A percentile compares a stretch with the other conserved stretches of the same genome.
phyloP scores from a whole-genome alignment of 2,888 invertebrate species.

The Campoplex capitator region DNA sequence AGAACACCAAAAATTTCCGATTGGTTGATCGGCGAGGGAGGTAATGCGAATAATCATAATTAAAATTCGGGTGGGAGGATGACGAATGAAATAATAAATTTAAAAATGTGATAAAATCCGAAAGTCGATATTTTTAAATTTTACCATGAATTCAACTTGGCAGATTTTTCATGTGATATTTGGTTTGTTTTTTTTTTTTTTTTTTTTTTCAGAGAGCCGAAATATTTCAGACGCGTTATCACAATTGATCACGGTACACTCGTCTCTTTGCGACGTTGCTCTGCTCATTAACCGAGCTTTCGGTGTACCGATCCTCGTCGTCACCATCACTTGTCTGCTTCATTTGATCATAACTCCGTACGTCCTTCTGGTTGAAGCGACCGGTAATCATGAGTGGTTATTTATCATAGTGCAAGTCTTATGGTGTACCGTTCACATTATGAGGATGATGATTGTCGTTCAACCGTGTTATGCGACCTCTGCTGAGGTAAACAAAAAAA shows the following conservation, averaged over 20 bases:
- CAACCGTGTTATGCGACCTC: constrained; percentile 87
- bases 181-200: not conserved
- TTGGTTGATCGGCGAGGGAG: constrained; percentile 72
- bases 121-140: not conserved
- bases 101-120: not conserved
- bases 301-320: constrained; percentile 86
- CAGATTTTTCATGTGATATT: not conserved
- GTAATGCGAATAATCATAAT: constrained; percentile 48
- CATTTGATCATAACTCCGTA: constrained; percentile 88
- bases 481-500: constrained; percentile 83
- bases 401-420: constrained; percentile 86
- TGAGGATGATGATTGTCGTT: constrained; percentile 86
- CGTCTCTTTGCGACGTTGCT: constrained; percentile 86
- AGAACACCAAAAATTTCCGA: constrained; percentile 70
- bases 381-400: constrained; percentile 85
- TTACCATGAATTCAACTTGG: not conserved
- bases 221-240: constrained; percentile 83
- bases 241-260: constrained; percentile 86
- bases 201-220: constrained; percentile 71
- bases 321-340: constrained; percentile 86
- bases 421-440: constrained; percentile 87
- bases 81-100: not conserved
- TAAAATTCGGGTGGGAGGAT: not conserved
- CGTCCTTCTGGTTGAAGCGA: constrained; percentile 87
- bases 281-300: constrained; percentile 86